Evolutionary conservation across 2,797 vertebrate species (phyloP), one percentile per base, ranked within the genome.

Genomic region (Tinamus major): DNA sequence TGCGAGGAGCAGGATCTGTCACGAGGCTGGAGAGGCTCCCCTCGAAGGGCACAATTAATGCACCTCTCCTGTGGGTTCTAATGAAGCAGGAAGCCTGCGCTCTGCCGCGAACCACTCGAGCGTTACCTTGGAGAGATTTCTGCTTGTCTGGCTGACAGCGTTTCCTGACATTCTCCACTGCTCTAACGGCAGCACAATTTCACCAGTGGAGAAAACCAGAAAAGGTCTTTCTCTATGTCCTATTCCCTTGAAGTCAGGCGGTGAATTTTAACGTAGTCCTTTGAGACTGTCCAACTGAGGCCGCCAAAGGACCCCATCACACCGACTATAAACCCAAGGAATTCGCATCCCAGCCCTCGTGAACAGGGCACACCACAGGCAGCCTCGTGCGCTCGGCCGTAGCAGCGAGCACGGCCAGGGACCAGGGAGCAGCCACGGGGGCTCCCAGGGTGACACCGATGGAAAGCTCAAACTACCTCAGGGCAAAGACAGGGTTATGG

Each of bases 1-100:
- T 51, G 67, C 29, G 24, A 15, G 59, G 93, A 71, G 17, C 58
- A 92, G 31, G 33, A 82, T 44, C 78, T 89, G 95, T 86, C 90
- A 76, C 0, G 2, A 71, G 74, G 89, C 81, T 69, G 62, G 41
- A 24, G 7, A 82, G 35, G 65, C 15, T 65, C 58, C 56, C 74
- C 51, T 75, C 4, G 3, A 87, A 68, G 39, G 37, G 63, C 21
- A 75, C 70, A 83, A 74, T 46, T 65, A 67, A 56, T 33, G 42
- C 63, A 37, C 46, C 37, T 46, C 41, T 74, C 51, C 26, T 67
- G 26, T 35, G 39, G n/a, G 41, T 44, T 67, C 26, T 35, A 53
- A 31, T 42, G 76, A 78, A 55, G 17, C 48, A 78, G 17, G 49
- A 51, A 65, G 37, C 76, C 68, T 11, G 5, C 21, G 20, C 13